phyloP scores from a whole-genome alignment of 2,113 vertebrate genomes.

The Scopus umbretta region DNA sequence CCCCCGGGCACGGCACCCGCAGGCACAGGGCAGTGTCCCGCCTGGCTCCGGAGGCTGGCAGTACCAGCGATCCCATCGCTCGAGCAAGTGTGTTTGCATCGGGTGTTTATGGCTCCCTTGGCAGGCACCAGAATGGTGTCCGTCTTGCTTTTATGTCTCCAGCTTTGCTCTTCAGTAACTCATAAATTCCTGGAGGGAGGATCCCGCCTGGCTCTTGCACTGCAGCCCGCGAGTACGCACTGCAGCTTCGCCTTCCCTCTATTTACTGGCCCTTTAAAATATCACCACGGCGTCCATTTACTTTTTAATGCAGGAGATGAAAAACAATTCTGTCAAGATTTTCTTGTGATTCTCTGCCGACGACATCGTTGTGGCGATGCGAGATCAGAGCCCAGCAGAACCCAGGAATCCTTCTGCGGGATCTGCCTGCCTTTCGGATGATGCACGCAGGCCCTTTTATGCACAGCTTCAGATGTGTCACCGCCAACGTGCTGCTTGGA shows the following conservation, averaged over 20 bases:
- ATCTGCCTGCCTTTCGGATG: background rate
- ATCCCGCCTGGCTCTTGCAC: background rate
- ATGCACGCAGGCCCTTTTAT: background rate
- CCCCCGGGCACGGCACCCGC: background rate
- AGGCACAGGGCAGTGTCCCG: fast-evolving
- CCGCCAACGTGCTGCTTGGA: fast-evolving
- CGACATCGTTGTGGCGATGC: fast-evolving
- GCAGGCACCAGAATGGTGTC: background rate
- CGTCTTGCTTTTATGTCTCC: background rate
- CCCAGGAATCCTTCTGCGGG: background rate
- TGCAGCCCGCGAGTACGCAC: background rate
- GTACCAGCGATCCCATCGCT: background rate
- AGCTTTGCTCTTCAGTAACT: background rate
- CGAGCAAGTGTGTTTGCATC: fast-evolving
- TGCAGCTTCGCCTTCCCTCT: background rate
- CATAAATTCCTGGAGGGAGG: background rate
- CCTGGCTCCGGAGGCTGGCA: fast-evolving
- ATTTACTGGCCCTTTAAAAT: background rate
- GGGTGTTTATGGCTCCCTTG: background rate
- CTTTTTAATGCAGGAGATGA: background rate
- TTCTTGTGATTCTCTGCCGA: background rate
- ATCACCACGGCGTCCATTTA: background rate
- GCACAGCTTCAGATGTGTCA: background rate
- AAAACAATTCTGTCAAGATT: background rate
- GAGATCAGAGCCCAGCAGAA: background rate